Base-by-base conservation (phyloP, 2,797 vertebrate species). In the Astyanax mexicanus region DNA sequence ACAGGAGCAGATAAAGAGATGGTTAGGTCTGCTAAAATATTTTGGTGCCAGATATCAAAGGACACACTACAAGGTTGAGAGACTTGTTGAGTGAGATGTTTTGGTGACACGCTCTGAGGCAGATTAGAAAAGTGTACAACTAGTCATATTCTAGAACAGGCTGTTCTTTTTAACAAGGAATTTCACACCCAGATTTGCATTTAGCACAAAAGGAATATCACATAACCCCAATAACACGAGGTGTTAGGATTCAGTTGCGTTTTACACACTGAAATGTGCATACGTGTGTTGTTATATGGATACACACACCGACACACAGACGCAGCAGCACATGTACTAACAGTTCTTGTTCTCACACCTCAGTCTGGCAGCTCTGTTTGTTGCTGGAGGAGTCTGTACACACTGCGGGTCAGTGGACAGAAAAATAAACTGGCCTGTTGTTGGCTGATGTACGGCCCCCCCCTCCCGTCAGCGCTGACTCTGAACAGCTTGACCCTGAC, bases 381-480 rank as follows among this genome's bases (percentile, higher is more conserved):
- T 81, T 85, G 69, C 80, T 47, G 25, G 75, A 37, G 23, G 61
- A 78, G 73, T 65, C 40, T n/a, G 62, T 78, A 27, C 69, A 82
- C 62, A 80, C 70, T 67, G 8, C 35, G 64, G 79, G 70, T 86
- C 81, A 75, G 55, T 27, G 62, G 81, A 78, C 66, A 83, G 77
- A 83, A 85, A 85, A 86, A 84, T 74, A 79, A 83, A 86, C 75
- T 10, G 11, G 27, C 27, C 45, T 66, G 15, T 78, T 74, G 69
- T 80, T 37, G 55, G 13, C 44, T 58, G 67, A 60, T 54, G 62
- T 55, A 61, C 1, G 21, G 72, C 58, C 51, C 64, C 51, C 64
- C 45, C 52, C 66, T 64, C 40, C 27, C 7, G 25, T 47, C 17
- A 54, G 55, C 67, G 15, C 25, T 81, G 83, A 66, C 60, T 77